Percentiles rank a stretch among this genome's conserved stretches.
phyloP scores from a whole-genome alignment of 2,113 vertebrate species.

The Mohoua ochrocephala region DNA sequence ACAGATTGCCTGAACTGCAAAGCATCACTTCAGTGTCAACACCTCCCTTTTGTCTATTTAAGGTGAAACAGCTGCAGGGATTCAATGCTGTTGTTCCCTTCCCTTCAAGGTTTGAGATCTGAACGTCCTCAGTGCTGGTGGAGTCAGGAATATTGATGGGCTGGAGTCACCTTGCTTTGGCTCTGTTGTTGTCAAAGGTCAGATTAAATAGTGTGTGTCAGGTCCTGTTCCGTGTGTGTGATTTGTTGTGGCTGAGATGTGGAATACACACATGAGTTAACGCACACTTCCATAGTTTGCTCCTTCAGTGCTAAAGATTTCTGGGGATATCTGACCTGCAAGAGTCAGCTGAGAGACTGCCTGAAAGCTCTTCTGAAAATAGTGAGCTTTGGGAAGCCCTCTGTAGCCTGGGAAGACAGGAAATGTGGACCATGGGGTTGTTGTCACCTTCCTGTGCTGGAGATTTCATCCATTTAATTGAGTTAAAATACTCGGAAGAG shows the following conservation, averaged over 20 bases:
- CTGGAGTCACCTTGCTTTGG: not conserved
- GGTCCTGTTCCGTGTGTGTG: not conserved
- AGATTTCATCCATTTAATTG: not conserved
- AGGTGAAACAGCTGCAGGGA: not conserved
- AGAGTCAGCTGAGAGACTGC: not conserved
- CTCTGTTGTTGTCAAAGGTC: rapidly evolving
- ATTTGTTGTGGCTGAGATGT: not conserved
- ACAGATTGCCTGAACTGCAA: not conserved
- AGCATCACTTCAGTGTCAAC: not conserved
- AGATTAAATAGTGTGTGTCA: not conserved
- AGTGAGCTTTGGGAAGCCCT: not conserved
- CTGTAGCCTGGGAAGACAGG: not conserved
- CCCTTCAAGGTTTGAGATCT: not conserved
- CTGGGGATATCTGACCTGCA: not conserved
- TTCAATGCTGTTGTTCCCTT: rapidly evolving
- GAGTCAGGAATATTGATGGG: not conserved
- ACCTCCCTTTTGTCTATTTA: not conserved
- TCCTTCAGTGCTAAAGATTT: not conserved
- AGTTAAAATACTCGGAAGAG: not conserved
- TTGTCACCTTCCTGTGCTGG: not conserved
- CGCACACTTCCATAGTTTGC: not conserved
- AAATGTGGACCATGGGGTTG: not conserved
- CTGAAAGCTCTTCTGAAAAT: not conserved
- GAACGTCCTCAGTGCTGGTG: not conserved
- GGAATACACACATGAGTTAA: rapidly evolving